Conservation (phyloP, 2,888 invertebrate species). For the Dicranocentrus wangi region DNA sequence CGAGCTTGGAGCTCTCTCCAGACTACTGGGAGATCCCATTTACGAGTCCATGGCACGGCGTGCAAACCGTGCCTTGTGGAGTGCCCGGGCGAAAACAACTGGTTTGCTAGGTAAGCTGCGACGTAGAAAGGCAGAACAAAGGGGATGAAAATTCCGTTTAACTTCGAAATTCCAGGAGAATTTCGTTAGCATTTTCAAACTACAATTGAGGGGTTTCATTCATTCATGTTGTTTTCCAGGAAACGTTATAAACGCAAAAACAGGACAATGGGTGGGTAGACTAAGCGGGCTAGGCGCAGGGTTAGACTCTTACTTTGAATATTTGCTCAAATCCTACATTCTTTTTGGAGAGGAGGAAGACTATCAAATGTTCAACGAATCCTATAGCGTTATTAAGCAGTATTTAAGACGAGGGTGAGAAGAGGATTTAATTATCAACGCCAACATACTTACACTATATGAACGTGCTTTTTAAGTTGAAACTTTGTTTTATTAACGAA, state of each 20-base stretch:
- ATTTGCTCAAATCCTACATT: constrained; percentile 79
- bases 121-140: neutral
- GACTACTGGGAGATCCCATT: constrained; percentile 78
- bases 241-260: constrained; percentile 80
- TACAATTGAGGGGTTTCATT: too few relatives aligned
- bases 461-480: too few relatives aligned
- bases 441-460: neutral
- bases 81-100: constrained; percentile 77
- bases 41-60: constrained; percentile 79
- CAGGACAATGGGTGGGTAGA: constrained; percentile 79
- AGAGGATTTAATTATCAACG: neutral
- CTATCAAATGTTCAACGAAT: constrained; percentile 78
- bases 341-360: constrained; percentile 79
- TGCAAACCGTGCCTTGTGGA: constrained; percentile 78
- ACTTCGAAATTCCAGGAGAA: neutral
- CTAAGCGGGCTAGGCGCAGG: constrained; percentile 80
- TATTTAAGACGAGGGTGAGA: constrained; percentile 78
- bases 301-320: constrained; percentile 80
- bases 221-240: too few relatives aligned
- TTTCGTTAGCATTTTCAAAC: neutral
- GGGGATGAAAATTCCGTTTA: neutral
- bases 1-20: constrained; percentile 80
- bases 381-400: constrained; percentile 78
- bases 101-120: constrained; percentile 77
- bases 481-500: too few relatives aligned